Conservation (phyloP, 2,797 vertebrate species). For the Poeciliopsis infans region DNA sequence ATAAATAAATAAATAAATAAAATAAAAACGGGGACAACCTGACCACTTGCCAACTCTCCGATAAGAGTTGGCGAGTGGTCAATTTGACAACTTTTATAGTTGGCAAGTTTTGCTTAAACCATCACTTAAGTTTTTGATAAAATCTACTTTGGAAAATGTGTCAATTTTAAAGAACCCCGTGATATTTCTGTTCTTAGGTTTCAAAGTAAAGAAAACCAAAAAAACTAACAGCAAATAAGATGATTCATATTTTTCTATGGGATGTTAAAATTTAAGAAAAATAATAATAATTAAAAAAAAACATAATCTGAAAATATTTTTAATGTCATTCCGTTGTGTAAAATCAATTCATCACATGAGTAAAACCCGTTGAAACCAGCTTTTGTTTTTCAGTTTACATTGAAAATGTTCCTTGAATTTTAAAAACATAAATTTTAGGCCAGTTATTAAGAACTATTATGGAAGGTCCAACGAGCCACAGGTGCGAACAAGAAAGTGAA, state of each 20-base stretch:
- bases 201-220: neutral
- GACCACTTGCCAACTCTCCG: neutral
- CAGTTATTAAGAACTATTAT: neutral
- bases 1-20: too few species aligned
- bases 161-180: neutral
- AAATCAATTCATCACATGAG: too few species aligned
- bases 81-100: too few species aligned
- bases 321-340: too few species aligned
- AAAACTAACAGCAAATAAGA: too few species aligned
- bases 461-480: neutral
- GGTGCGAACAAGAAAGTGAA: too few species aligned
- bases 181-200: neutral
- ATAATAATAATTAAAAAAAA: too few species aligned
- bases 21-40: neutral
- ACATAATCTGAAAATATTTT: too few species aligned
- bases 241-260: too few species aligned
- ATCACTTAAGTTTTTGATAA: neutral
- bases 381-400: neutral
- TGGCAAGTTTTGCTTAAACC: neutral
- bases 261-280: too few species aligned
- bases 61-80: neutral
- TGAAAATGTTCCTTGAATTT: too few species aligned
- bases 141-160: neutral
- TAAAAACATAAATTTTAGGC: neutral
- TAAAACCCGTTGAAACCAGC: neutral